Evolutionary conservation across 2,113 vertebrate species (phyloP), one percentile per base, ranked within the genome.

Genomic region (Cheirogaleus medius): DNA sequence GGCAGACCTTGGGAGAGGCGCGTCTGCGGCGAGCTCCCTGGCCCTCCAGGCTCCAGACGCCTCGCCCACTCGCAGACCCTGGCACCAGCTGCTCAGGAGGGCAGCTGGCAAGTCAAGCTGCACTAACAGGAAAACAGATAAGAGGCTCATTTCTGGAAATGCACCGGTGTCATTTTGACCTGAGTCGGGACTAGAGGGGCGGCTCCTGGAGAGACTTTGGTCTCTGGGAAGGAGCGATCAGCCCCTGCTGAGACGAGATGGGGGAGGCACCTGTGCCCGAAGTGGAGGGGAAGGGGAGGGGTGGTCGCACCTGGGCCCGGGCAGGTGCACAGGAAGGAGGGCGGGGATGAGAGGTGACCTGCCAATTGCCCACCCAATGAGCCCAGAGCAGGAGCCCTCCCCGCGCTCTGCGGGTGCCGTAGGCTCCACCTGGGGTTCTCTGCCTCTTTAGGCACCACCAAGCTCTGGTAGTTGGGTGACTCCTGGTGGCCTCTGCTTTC

Each of bases 361-460:
- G 8, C 8, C 56, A 56, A 6, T 56, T 21, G 56, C 7, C 20
- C 56, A 21, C 56, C 20, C 56, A 23, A 10, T 56, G 20, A 20
- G 56, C 56, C 56, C 20, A 23, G 20, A 6, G 8, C 56, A 21
- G 21, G 56, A 56, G 56, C 56, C 21, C 56, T 56, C 56, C 56
- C 18, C 21, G 56, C 21, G 5, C 56, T 56, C 21, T 56, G 18
- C 23, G 17, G 13, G 13, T 4, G 20, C 15, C 11, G 5, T 8
- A 7, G 47, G 18, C 17, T 2, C 8, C 8, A 20, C 18, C 49
- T 17, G 58, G 37, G 14, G 12, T 25, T 39, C 20, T 63, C 64
- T 0, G 1, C n/a, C 63, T 58, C 23, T n/a, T 27, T 2, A 1
- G 42, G 8, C 5, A 14, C 47, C 1, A 0, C 32, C 20, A 2